A percentile compares a stretch with the other conserved stretches of the same genome.
These are phyloP conservation scores for Volucella inanis DNA, from an alignment of 2,888 invertebrate genomes.

Conservation along the genomic window DNA sequence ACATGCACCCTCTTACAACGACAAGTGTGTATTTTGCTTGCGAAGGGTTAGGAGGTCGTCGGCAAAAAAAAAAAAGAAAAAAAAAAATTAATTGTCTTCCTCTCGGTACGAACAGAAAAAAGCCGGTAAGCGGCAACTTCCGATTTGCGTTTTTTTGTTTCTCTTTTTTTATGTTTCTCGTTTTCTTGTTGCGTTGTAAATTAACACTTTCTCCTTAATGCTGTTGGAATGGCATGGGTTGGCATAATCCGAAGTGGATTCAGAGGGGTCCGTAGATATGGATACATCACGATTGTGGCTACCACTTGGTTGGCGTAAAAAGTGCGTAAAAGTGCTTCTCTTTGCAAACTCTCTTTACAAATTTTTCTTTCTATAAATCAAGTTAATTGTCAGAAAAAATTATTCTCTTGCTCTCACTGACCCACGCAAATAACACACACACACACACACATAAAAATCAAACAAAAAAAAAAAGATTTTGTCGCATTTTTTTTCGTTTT, in stretches of 20 bases:
- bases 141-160: constrained; percentile 52
- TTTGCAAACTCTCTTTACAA: constrained; percentile 42
- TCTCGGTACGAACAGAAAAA: constrained; percentile 38
- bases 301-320: neutral
- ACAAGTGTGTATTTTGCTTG: neutral
- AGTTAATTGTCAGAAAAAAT: constrained; percentile 45
- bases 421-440: constrained; percentile 25
- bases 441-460: neutral
- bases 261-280: neutral
- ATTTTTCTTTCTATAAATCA: constrained; percentile 55
- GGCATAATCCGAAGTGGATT: constrained; percentile 23
- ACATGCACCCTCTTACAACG: neutral
- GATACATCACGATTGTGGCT: constrained; percentile 14
- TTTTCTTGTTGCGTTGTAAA: constrained; percentile 66
- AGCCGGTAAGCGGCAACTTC: constrained; percentile 73
- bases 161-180: constrained; percentile 4
- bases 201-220: constrained; percentile 55
- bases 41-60: constrained; percentile 25
- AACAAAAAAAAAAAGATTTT: neutral
- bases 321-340: constrained; percentile 42
- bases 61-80: constrained; percentile 21
- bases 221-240: neutral
- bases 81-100: constrained; percentile 35
- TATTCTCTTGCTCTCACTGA: constrained; percentile 25
- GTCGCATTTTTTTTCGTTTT: constrained; percentile 20